Percentiles rank a stretch among this genome's conserved stretches.
phyloP scores from a whole-genome alignment of 2,113 vertebrate genomes.

The Mixornis gularis region DNA sequence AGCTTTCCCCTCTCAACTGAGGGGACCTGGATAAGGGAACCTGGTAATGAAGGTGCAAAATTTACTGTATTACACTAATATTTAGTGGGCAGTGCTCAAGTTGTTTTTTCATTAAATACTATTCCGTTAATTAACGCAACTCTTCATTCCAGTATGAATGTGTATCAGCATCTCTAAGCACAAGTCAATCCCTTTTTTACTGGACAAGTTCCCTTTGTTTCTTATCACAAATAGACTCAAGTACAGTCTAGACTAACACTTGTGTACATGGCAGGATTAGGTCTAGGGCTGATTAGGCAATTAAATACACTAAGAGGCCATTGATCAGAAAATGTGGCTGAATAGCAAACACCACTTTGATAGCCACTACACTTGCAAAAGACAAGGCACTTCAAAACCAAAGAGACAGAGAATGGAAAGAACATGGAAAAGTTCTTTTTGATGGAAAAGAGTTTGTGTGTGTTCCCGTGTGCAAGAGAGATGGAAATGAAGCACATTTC shows the following conservation, averaged over 20 bases:
- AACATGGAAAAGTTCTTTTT: not conserved
- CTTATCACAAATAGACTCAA: not conserved
- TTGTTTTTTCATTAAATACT: not conserved
- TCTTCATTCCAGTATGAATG: not conserved
- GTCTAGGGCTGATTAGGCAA: not conserved
- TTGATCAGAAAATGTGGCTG: not conserved
- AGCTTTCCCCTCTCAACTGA: slow-evolving; percentile 95
- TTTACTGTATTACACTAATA: not conserved
- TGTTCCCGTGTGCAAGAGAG: not conserved
- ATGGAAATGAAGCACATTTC: not conserved
- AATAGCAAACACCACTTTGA: not conserved
- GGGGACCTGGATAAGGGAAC: slow-evolving; percentile 96
- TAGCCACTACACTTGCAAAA: not conserved
- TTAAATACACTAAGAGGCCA: not conserved
- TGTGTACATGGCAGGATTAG: not conserved
- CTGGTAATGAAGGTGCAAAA: slow-evolving; percentile 71
- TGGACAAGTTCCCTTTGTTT: not conserved
- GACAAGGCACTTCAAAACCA: not conserved
- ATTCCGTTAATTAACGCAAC: not conserved
- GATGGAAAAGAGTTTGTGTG: not conserved
- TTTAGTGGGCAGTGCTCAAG: not conserved
- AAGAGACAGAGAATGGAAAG: not conserved
- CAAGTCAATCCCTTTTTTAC: not conserved
- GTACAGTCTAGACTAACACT: not conserved
- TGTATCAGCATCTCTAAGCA: not conserved